Conservation (phyloP, 1,140 invertebrate genomes). For the Bathynomus jamesi region DNA sequence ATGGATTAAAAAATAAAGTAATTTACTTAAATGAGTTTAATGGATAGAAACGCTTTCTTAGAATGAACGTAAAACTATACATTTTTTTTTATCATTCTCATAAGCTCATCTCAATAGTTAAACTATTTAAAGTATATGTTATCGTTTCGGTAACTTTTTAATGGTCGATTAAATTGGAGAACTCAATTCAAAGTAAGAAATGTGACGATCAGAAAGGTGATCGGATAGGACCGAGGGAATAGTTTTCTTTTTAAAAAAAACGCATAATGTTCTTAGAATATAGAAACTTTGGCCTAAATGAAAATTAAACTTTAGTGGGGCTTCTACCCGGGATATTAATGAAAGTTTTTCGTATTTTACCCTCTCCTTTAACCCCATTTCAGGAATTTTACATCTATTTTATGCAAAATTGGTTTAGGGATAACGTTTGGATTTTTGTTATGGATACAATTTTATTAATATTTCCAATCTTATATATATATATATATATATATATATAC, state of each 20-base stretch:
- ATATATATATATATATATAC: too few species aligned
- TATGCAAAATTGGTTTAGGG: not conserved
- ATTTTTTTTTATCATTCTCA: too few species aligned
- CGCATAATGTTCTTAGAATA: not conserved
- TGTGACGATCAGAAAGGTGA: not conserved
- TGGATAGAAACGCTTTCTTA: too few species aligned
- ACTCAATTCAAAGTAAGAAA: not conserved
- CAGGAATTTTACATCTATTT: not conserved
- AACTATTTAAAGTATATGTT: not conserved
- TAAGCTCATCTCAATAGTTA: not conserved
- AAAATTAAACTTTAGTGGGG: not conserved
- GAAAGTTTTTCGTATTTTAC: not conserved
- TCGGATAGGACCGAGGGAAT: not conserved
- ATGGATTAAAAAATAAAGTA: not conserved
- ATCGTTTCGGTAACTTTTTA: not conserved
- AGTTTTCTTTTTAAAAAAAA: not conserved
- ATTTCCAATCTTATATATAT: conserved; percentile 1
- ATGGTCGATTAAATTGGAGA: not conserved
- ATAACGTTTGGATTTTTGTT: not conserved
- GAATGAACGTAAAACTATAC: too few species aligned
- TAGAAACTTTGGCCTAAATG: not conserved
- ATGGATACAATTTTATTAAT: not conserved
- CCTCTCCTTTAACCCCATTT: not conserved
- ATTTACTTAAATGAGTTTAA: not conserved
- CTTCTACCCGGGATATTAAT: not conserved